These are phyloP conservation scores for Tetragonula clypearis DNA, from an alignment of 1,140 invertebrate species.

Conservation along the genomic window DNA sequence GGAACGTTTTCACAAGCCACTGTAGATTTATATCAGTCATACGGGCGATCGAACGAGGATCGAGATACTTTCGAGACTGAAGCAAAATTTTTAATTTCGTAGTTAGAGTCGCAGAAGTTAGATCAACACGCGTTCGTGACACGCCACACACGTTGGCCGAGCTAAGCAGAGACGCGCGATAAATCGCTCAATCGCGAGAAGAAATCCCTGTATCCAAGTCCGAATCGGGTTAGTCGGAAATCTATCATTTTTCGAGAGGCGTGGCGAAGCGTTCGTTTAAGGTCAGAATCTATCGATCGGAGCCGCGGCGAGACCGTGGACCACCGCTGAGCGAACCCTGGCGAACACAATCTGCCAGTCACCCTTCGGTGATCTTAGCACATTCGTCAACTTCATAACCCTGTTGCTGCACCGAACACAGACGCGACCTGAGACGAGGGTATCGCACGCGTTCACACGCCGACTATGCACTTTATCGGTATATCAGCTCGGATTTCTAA, in stretches of 20 bases:
- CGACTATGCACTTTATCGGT: neutral
- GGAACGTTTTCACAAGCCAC: too few relatives aligned
- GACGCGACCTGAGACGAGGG: conserved; percentile 4
- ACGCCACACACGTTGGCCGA: conserved; percentile 1
- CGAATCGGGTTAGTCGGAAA: conserved; percentile 53
- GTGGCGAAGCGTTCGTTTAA: conserved; percentile 61
- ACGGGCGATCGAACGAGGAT: too few relatives aligned
- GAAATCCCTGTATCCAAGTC: conserved; percentile 10
- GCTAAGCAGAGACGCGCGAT: conserved; percentile 7
- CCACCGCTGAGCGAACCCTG: conserved; percentile 65
- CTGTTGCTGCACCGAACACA: conserved; percentile 18
- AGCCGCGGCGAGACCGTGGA: conserved; percentile 48
- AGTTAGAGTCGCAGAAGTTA: neutral
- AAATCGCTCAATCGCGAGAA: conserved; percentile 12
- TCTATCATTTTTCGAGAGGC: conserved; percentile 64
- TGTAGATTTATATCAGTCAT: too few relatives aligned
- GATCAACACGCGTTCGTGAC: neutral
- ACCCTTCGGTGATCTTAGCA: conserved; percentile 60
- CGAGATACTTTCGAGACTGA: too few relatives aligned
- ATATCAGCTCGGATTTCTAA: too few relatives aligned
- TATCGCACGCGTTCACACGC: conserved; percentile 21
- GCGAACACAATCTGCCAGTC: conserved; percentile 68
- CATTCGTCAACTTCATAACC: conserved; percentile 66
- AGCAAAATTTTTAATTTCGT: too few relatives aligned
- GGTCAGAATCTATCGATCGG: conserved; percentile 63